These are phyloP conservation scores for Eurytoma californica DNA, from an alignment of 2,888 invertebrate genomes.

Conservation along the genomic window DNA sequence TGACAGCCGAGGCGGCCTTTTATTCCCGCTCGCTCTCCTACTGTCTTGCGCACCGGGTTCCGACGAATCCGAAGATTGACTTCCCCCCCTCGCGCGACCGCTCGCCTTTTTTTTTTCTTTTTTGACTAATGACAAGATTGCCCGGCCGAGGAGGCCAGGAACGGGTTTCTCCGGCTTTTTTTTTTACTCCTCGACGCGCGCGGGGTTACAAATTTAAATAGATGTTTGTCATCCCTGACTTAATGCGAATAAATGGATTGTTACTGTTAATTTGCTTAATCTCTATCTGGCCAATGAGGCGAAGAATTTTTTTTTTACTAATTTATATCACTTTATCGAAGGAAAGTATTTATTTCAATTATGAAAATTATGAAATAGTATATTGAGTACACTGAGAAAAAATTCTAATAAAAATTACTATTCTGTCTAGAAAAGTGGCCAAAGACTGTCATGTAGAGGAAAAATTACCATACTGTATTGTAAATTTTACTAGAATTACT, in stretches of 20 bases:
- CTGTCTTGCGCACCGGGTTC: not conserved
- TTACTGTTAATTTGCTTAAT: no score
- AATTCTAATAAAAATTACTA: no score
- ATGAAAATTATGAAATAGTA: no score
- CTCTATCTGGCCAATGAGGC: no score
- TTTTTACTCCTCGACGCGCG: not conserved
- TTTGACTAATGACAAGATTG: not conserved
- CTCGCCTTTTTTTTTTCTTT: not conserved
- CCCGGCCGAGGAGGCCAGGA: not conserved
- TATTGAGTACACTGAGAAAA: no score
- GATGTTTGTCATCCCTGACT: not conserved
- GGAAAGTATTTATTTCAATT: no score
- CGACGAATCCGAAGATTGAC: not conserved
- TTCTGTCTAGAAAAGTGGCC: no score
- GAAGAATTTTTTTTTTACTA: no score
- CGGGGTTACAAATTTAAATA: not conserved
- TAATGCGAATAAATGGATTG: slow-evolving; percentile 2
- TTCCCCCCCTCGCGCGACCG: not conserved
- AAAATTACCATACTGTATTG: no score
- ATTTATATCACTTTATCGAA: no score
- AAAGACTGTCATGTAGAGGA: no score
- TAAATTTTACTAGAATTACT: no score
- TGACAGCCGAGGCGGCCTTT: slow-evolving; percentile 24
- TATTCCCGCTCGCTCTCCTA: not conserved
- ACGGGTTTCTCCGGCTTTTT: not conserved